Evolutionary conservation across 1,140 invertebrate genomes (phyloP), one percentile per base, ranked within the genome.

Genomic region (Drosophila baimaii): DNA sequence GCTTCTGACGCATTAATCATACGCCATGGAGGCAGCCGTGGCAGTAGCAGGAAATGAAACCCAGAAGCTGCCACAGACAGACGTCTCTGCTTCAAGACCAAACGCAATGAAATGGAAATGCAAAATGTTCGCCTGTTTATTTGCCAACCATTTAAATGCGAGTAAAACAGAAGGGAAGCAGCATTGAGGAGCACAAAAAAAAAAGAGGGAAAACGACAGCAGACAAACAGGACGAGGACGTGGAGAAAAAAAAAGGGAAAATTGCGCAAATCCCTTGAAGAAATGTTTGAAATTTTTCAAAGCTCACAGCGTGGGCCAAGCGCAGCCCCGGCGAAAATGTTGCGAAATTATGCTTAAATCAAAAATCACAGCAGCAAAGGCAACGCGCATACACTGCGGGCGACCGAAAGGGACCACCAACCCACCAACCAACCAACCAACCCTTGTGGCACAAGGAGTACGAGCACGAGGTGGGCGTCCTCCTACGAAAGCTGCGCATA

Each of bases 281-380:
- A 89, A 89, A 88, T 84, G 84, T 81, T 80, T 84, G 79, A 84
- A 88, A 89, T 89, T 81, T 79, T 88, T 88, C 82, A 86, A 65
- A 81, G 61, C 81, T 77, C 69, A 71, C 59, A 78, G 72, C 58
- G n/a, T 21, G 31, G 19, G 58, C n/a, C n/a, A n/a, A n/a, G 70
- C 56, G 74, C 59, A 52, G 46, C 29, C 10, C 44, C 44, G 15
- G 57, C 51, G 51, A 49, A 74, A 76, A 61, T 69, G 68, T 80
- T 81, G 84, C 84, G 56, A 89, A 89, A 89, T 89, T 89, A 89
- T 89, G 84, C 84, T 89, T 89, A 89, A 89, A 89, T 89, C 84
- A 89, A 89, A 89, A 89, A 89, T 89, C 84, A 89, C 70, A 84
- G 81, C 80, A 55, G 76, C 58, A 77, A 25, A 23, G 35, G 29